These are phyloP conservation scores for Poeciliopsis occidentalis DNA, from an alignment of 2,113 vertebrate species.

Conservation along the genomic window DNA sequence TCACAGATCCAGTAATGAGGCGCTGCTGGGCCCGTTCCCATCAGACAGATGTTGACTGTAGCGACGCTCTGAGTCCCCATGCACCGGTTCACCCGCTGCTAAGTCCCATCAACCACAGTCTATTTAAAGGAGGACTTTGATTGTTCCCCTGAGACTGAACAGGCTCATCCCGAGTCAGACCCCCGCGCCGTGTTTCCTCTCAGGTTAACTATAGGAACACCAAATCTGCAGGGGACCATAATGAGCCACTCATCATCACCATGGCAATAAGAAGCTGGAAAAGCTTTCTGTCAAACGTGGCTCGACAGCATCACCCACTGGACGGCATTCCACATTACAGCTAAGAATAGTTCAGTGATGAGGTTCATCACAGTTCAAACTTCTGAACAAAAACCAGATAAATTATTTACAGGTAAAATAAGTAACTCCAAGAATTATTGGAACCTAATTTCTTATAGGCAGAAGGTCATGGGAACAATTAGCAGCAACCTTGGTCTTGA, in stretches of 20 bases:
- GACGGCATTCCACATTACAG: neutral
- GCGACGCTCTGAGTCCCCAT: constrained; percentile 26
- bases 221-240: constrained; percentile 18
- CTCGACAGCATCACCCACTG: constrained; percentile 46
- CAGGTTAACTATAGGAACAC: constrained; percentile 6
- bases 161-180: constrained; percentile 14
- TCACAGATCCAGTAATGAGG: neutral
- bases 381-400: no score
- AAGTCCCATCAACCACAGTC: constrained; percentile 23
- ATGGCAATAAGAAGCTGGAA: constrained; percentile 9
- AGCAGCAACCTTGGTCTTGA: no score
- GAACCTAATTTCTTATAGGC: no score
- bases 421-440: no score
- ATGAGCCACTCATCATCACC: constrained; percentile 16
- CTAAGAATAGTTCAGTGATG: neutral
- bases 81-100: constrained; percentile 1
- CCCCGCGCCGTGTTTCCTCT: neutral
- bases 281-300: neutral
- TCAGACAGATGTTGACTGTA: constrained; percentile 50
- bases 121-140: constrained; percentile 31
- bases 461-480: no score
- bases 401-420: no score
- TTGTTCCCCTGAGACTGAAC: constrained; percentile 24
- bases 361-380: no score
- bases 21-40: constrained; percentile 18